These are phyloP conservation scores for Dryobates pubescens DNA, from an alignment of 2,797 vertebrate genomes.

Conservation along the genomic window DNA sequence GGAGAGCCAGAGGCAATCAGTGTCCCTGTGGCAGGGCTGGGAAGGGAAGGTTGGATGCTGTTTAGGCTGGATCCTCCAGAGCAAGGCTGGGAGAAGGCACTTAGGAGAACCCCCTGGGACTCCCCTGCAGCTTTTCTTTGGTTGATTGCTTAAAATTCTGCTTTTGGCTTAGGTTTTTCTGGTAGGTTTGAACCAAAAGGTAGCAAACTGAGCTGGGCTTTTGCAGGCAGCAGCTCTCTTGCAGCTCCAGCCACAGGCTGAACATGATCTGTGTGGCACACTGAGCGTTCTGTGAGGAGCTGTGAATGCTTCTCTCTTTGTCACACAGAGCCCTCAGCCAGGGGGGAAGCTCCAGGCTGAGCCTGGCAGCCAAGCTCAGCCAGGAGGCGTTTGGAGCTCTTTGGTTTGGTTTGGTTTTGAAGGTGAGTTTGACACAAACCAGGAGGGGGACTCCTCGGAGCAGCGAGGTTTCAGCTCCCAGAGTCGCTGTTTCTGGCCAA, in stretches of 20 bases:
- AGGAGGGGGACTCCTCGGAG: background rate
- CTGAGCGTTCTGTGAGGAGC: background rate
- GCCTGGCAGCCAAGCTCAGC: background rate
- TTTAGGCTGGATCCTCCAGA: background rate
- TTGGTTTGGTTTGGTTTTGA: too few species aligned
- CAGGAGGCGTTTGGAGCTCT: too few species aligned
- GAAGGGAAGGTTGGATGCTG: background rate
- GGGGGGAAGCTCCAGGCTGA: background rate
- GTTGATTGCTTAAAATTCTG: background rate
- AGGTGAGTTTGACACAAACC: background rate
- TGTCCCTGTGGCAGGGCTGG: background rate
- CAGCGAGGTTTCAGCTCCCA: background rate
- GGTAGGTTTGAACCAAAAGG: too few species aligned
- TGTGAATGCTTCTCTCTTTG: background rate
- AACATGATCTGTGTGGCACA: background rate
- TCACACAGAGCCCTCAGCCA: background rate
- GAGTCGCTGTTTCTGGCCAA: background rate
- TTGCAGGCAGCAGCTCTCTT: background rate
- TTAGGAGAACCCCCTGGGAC: accelerated
- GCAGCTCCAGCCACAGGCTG: too few species aligned
- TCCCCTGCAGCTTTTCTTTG: background rate
- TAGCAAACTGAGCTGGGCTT: background rate
- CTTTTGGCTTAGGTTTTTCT: too few species aligned
- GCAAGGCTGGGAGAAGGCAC: background rate
- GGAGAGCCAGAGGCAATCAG: too few species aligned